Base-by-base conservation (phyloP, 2,888 invertebrate species). In the Ochlodes sylvanus region DNA sequence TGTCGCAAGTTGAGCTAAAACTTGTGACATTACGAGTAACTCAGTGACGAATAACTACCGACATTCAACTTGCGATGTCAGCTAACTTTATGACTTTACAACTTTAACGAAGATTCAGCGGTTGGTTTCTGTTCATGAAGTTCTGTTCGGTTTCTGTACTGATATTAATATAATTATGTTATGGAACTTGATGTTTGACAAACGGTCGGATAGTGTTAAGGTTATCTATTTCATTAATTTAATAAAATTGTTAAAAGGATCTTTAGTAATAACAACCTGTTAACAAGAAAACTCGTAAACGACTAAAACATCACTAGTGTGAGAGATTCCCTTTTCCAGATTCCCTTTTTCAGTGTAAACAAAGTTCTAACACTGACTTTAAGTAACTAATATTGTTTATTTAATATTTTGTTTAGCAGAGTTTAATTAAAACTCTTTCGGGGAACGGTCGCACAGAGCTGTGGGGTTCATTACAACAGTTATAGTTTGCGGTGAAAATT, bases 401-500 rank as follows among this genome's bases (percentile, higher is more conserved):
- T 19, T 21, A 50, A 50, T 50, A 19, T 50, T 50, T 50, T 50
- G 17, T 50, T 47, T 47, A 17, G 47, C 9, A 10, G 14, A 21
- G 19, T 50, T 50, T 19, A 50, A 50, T 50, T 19, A 50, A 50
- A 50, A 19, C 50, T 50, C n/a, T 19, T 19, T 50, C 19, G 50
- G 17, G 19, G 17, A 50, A 12, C 12, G 50, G 19, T 50, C 5
- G 50, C 50, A 44, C 44, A 7, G 50, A 50, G 10, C 19, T 17
- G 50, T 19, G 50, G 50, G 9, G 19, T 50, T 50, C 50, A 19
- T 50, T 50, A 50, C 27, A 27, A 54, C 54, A 32, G 54, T 32
- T n/a, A 14, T 54, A 54, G n/a, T 50, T 50, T 50, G 50, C 19
- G 50, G 50, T 19, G 50, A 50, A 50, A 47, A 50, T 50, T 50